phyloP scores from a whole-genome alignment of 92 coral and sea anemone species.

The Actinernus sp. region DNA sequence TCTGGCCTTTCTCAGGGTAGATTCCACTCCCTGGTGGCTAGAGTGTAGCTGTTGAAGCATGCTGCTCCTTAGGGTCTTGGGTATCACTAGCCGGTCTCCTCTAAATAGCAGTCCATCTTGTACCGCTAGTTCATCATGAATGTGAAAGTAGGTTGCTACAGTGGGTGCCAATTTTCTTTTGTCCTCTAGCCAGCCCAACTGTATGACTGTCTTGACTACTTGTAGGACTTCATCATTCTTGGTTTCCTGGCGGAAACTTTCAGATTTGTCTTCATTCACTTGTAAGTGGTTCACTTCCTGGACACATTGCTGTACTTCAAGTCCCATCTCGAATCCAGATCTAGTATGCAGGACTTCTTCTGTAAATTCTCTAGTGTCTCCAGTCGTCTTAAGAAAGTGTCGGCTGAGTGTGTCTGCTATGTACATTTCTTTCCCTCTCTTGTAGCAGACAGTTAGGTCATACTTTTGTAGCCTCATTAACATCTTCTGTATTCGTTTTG shows the following conservation, averaged over 20 bases:
- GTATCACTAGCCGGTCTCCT: slow-evolving; percentile 1
- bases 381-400: neutral
- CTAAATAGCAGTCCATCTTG: no score
- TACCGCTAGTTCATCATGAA: no score
- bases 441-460: slow-evolving; percentile 34
- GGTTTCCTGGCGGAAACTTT: no score
- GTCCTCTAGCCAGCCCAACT: no score
- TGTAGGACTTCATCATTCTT: no score
- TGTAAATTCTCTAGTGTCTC: no score
- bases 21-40: no score
- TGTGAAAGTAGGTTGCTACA: no score
- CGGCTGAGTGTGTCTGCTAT: slow-evolving; percentile 51
- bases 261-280: slow-evolving; percentile 1
- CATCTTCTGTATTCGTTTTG: slow-evolving; percentile 19
- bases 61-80: neutral
- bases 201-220: no score
- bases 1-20: slow-evolving; percentile 5
- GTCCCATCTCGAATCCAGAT: no score
- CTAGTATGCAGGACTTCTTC: no score
- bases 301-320: neutral
- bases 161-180: no score
- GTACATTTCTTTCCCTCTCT: slow-evolving; percentile 25
- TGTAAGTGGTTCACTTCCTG: neutral
- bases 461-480: slow-evolving; percentile 22
- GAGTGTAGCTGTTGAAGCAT: neutral